Percentiles rank a stretch among this genome's conserved stretches.
phyloP scores from a whole-genome alignment of 2,113 vertebrate species.

The Corythoichthys haematopterus region DNA sequence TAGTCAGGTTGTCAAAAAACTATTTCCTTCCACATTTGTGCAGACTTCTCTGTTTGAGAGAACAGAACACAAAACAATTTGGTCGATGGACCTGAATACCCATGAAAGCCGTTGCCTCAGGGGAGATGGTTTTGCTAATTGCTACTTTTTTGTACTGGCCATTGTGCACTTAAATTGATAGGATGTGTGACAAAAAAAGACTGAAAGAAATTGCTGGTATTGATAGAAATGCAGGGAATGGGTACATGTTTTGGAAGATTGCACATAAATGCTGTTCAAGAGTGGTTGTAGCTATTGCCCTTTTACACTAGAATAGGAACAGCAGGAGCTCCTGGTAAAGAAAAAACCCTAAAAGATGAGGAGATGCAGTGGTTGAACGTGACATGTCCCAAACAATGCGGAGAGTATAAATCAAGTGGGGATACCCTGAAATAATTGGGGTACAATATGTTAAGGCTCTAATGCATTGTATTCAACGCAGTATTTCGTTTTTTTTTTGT shows the following conservation, averaged over 20 bases:
- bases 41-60: neutral
- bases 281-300: slow-evolving; percentile 18
- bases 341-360: slow-evolving; percentile 13
- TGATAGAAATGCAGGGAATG: slow-evolving; percentile 24
- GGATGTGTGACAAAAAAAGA: slow-evolving; percentile 45
- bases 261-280: slow-evolving; percentile 44
- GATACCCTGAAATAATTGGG: neutral
- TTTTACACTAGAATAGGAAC: slow-evolving; percentile 35
- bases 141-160: slow-evolving; percentile 44
- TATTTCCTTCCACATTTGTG: slow-evolving; percentile 7
- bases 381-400: slow-evolving; percentile 4
- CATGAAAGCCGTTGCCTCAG: slow-evolving; percentile 30
- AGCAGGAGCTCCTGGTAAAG: slow-evolving; percentile 15
- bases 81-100: slow-evolving; percentile 34
- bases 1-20: slow-evolving; percentile 1
- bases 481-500: no score
- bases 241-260: slow-evolving; percentile 37
- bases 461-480: neutral
- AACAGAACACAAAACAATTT: slow-evolving; percentile 13
- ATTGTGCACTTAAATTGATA: slow-evolving; percentile 50
- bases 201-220: slow-evolving; percentile 24
- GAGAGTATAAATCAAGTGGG: neutral
- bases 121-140: slow-evolving; percentile 56
- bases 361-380: slow-evolving; percentile 9
- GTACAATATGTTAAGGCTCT: neutral